Evolutionary conservation across 2,797 vertebrate species (phyloP).

Genomic region (Antennarius maculatus): DNA sequence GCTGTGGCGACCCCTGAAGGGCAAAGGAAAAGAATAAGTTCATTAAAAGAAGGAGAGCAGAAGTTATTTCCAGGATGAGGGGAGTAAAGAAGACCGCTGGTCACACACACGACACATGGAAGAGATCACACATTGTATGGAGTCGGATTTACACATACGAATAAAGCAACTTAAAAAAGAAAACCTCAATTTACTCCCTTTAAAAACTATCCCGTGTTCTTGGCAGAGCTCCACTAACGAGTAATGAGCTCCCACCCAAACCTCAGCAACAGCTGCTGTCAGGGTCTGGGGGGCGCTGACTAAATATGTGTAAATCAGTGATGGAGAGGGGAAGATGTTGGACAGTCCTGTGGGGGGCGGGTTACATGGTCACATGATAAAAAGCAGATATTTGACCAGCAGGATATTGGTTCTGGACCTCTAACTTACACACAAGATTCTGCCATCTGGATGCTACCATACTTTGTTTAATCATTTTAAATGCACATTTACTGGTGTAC

Average conservation of each 20-base stretch:
- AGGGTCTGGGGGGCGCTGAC: conserved; percentile 74
- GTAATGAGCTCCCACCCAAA: conserved; percentile 80
- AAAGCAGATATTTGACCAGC: conserved; percentile 30
- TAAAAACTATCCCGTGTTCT: conserved; percentile 69
- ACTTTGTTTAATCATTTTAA: conserved; percentile 25
- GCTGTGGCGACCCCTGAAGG: no score
- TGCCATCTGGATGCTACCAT: conserved; percentile 28
- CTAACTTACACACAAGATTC: conserved; percentile 22
- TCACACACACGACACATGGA: conserved; percentile 77
- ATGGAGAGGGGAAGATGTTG: conserved; percentile 39
- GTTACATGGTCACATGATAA: conserved; percentile 20
- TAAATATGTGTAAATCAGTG: conserved; percentile 62
- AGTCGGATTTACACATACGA: conserved; percentile 72
- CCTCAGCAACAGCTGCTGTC: conserved; percentile 79
- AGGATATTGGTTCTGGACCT: conserved; percentile 8
- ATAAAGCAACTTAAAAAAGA: conserved; percentile 79
- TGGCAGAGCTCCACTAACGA: conserved; percentile 71
- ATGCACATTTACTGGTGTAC: conserved; percentile 36
- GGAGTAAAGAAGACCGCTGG: conserved; percentile 59
- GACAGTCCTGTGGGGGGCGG: conserved; percentile 30
- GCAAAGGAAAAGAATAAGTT: conserved; percentile 10
- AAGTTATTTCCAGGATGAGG: conserved; percentile 64
- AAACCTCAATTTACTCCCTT: conserved; percentile 80
- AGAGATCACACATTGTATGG: conserved; percentile 72
- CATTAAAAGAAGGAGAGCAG: conserved; percentile 54